Evolutionary conservation across 1,140 invertebrate genomes (phyloP), one percentile per base, ranked within the genome.

Genomic region (Paralvinella palmiformis): DNA sequence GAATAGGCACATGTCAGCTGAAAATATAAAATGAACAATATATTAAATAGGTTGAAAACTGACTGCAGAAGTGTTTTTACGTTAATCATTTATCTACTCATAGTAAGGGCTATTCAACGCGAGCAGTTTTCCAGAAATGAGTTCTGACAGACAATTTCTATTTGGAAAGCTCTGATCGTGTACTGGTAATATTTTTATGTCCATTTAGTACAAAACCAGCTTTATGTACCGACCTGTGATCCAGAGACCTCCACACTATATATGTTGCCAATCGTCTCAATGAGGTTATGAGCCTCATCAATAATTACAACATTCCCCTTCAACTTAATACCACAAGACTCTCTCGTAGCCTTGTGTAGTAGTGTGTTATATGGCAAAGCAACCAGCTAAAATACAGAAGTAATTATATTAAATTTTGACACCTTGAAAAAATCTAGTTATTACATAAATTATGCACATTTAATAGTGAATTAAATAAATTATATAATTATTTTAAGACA

Each of bases 221-320:
- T 61, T 36, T 17, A 32, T 6, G 41, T 22, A 41, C 31, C 62
- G 64, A 80, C 81, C 79, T 91, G 88, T 70, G 81, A 80, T 0
- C 84, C 85, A 27, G 79, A 86, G 33, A 96, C 78, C 59, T 88
- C 85, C 1, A 86, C 84, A 71, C 90, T 91, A 75, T 98, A 86
- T 69, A 96, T 90, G 72, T 88, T 87, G 63, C 89, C 87, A 64
- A 98, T 88, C 0, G 93, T 90, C 64, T 97, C 92, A 22, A 96
- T 81, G 5, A 99, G 83, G 83, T 98, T 98, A 72, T 99, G 96
- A 6, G 96, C 96, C 82, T 99, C 96, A 79, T 99, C 96, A 53
- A 99, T 87, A 66, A 99, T 90, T 0, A 99, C 81, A 48, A 98
- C 82, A 77, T 91, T 92, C 64, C 89, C 86, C 73, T 89, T 86